phyloP scores from a whole-genome alignment of 1,140 invertebrate genomes.

The Papilio dardanus region DNA sequence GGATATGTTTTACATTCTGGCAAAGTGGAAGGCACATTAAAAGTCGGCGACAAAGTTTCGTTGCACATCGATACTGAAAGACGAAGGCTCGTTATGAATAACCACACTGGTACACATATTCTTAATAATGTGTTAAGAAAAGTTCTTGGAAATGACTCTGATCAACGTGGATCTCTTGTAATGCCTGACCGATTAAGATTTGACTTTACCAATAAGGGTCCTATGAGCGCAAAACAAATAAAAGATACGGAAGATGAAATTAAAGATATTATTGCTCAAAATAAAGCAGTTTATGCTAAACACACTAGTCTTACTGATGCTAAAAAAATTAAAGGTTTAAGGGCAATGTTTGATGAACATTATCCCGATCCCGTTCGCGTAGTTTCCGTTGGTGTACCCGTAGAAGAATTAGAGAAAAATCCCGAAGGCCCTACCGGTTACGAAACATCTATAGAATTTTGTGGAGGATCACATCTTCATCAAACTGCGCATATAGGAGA shows the following conservation, averaged over 20 bases:
- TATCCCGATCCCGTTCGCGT: conserved; percentile 99
- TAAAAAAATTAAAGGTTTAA: conserved; percentile 96
- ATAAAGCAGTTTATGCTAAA: conserved; percentile 95
- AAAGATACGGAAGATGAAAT: conserved; percentile 92
- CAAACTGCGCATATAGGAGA: conserved; percentile 95
- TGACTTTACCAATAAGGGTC: conserved; percentile 98
- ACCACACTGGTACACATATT: conserved; percentile 99
- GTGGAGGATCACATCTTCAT: conserved; percentile 98
- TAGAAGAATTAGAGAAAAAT: conserved; percentile 94
- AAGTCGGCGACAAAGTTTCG: conserved; percentile 93
- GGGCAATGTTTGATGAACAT: conserved; percentile 99
- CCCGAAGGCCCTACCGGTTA: conserved; percentile 90
- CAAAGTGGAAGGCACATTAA: conserved; percentile 91
- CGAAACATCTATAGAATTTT: conserved; percentile 99
- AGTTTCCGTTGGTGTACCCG: conserved; percentile 96
- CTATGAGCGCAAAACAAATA: conserved; percentile 94
- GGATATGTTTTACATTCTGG: conserved; percentile 98
- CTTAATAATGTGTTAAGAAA: conserved; percentile 96
- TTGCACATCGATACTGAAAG: conserved; percentile 93
- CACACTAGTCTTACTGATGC: conserved; percentile 92
- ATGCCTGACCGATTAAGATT: conserved; percentile 98
- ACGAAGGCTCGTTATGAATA: conserved; percentile 96
- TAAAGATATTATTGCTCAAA: conserved; percentile 90
- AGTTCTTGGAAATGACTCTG: conserved; percentile 94
- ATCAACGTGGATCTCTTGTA: conserved; percentile 99